Percentiles rank a stretch among this genome's conserved stretches.
These are phyloP conservation scores for Piezodorus guildinii DNA, from an alignment of 1,140 invertebrate species.

Conservation along the genomic window DNA sequence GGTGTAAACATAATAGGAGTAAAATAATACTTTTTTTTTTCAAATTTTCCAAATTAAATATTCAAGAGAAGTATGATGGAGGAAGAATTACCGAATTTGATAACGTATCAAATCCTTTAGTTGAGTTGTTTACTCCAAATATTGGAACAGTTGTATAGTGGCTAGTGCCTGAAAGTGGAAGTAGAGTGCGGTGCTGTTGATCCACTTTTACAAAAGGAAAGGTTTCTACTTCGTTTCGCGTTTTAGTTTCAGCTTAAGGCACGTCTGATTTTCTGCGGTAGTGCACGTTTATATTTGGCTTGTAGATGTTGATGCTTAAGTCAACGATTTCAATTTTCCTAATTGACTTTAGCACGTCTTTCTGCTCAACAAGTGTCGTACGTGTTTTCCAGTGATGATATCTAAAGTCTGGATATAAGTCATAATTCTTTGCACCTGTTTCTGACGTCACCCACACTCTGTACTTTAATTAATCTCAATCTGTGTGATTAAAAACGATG, in stretches of 20 bases:
- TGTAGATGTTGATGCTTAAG: not conserved
- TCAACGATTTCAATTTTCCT: not conserved
- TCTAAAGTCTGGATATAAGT: not conserved
- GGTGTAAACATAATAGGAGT: too few relatives aligned
- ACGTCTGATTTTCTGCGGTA: not conserved
- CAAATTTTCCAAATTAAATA: too few relatives aligned
- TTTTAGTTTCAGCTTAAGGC: constrained; percentile 2
- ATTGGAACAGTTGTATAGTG: too few relatives aligned
- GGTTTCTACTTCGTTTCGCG: not conserved
- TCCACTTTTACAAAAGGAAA: constrained; percentile 6
- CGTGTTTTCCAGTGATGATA: not conserved
- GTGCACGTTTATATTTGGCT: constrained; percentile 4
- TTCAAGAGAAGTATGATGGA: too few relatives aligned
- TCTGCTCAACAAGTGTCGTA: constrained; percentile 7
- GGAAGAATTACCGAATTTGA: too few relatives aligned
- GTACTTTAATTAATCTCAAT: constrained; percentile 9
- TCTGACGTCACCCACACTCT: constrained; percentile 3
- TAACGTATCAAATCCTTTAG: too few relatives aligned
- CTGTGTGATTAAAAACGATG: not conserved
- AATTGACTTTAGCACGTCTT: not conserved
- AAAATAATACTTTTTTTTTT: too few relatives aligned
- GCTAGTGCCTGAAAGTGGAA: too few relatives aligned
- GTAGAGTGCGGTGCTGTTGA: not conserved
- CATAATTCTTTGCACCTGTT: constrained; percentile 6
- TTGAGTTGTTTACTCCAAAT: too few relatives aligned